Percentiles rank a stretch among this genome's conserved stretches.
Conservation (phyloP, 2,797 vertebrate species). For the Phoebastria nigripes region DNA sequence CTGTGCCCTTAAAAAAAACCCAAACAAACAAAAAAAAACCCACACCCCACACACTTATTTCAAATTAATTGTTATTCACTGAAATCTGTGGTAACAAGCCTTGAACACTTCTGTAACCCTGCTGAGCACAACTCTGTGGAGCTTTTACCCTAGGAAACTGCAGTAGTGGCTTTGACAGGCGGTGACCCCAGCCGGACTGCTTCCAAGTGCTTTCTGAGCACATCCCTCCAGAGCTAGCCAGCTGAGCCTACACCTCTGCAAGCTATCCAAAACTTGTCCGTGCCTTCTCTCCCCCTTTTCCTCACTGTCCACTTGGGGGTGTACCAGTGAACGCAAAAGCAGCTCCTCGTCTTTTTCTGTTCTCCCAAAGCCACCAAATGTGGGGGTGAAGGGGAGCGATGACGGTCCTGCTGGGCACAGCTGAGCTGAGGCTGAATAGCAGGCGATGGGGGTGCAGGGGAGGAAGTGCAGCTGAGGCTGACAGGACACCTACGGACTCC, state of each 20-base stretch:
- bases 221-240: neutral
- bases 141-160: neutral
- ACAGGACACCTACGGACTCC: neutral
- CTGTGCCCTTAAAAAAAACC: neutral
- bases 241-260: neutral
- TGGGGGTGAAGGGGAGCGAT: neutral
- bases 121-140: neutral
- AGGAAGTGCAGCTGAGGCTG: neutral
- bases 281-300: neutral
- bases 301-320: slow-evolving; percentile 16
- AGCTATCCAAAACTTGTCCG: neutral
- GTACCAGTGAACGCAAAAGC: neutral
- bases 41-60: neutral
- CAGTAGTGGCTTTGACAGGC: neutral
- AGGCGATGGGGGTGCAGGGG: neutral
- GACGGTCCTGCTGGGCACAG: neutral
- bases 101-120: neutral
- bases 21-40: no score
- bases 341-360: neutral
- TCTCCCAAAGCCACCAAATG: neutral
- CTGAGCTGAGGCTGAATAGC: neutral
- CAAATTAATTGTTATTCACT: neutral
- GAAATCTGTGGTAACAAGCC: neutral
- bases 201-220: neutral
- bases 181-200: neutral